phyloP scores from a whole-genome alignment of 2,113 vertebrate species.

The Oncorhynchus nerka region DNA sequence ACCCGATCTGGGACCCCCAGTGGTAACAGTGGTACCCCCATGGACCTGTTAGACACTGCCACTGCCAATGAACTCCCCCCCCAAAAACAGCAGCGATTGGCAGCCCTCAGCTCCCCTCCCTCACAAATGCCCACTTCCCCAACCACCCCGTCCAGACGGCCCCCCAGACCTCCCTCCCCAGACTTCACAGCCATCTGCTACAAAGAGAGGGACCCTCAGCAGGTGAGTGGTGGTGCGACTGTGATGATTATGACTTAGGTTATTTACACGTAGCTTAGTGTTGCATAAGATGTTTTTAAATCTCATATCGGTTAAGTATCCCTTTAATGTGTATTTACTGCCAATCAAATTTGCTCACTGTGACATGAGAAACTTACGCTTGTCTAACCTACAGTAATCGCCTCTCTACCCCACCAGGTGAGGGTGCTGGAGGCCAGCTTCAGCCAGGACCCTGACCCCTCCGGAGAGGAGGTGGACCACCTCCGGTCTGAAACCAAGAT shows the following conservation, averaged over 20 bases:
- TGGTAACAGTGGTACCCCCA: slow-evolving; percentile 28
- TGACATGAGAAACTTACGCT: not conserved
- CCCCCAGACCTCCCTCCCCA: slow-evolving; percentile 82
- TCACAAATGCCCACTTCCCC: slow-evolving; percentile 73
- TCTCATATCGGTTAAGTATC: no score
- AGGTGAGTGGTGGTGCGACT: slow-evolving; percentile 69
- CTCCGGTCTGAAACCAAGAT: slow-evolving; percentile 93
- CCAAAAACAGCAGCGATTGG: slow-evolving; percentile 44
- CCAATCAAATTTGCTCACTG: no score
- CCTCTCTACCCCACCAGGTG: slow-evolving; percentile 37
- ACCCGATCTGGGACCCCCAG: not conserved
- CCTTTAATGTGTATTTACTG: not conserved
- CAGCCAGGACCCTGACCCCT: slow-evolving; percentile 79
- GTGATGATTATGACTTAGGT: no score
- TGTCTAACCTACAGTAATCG: not conserved
- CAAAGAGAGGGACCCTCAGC: slow-evolving; percentile 92
- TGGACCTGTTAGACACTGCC: slow-evolving; percentile 55
- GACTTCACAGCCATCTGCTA: slow-evolving; percentile 93
- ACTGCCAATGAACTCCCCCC: slow-evolving; percentile 44
- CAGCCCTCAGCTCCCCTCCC: slow-evolving; percentile 60
- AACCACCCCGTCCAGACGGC: slow-evolving; percentile 73
- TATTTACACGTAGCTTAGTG: no score
- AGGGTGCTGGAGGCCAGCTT: slow-evolving; percentile 87
- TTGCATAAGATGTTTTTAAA: no score
- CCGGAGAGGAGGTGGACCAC: slow-evolving; percentile 89